phyloP scores from a whole-genome alignment of 2,797 vertebrate genomes.

The Sebastes alutus region DNA sequence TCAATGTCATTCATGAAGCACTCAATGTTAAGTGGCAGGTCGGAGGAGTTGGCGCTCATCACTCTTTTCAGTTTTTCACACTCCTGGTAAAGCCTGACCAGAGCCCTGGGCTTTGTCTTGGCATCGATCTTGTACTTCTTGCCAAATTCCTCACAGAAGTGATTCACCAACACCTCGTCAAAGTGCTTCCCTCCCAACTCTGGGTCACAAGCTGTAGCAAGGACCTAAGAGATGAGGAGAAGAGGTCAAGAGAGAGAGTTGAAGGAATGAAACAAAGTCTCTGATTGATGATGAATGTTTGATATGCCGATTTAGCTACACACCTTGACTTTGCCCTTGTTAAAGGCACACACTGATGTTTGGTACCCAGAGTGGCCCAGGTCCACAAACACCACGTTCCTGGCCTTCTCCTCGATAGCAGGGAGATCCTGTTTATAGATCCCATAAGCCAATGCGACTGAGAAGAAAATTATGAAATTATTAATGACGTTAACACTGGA shows the following conservation, averaged over 20 bases:
- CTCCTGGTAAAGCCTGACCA: slow-evolving; percentile 95
- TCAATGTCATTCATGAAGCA: slow-evolving; percentile 99
- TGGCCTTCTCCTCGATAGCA: slow-evolving; percentile 93
- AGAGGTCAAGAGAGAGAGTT: not conserved
- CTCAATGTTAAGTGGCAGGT: slow-evolving; percentile 96
- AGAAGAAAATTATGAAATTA: not conserved
- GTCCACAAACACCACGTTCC: slow-evolving; percentile 98
- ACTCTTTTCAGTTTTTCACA: slow-evolving; percentile 97
- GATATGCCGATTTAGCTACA: not conserved
- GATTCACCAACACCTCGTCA: slow-evolving; percentile 90
- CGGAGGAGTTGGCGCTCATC: slow-evolving; percentile 98
- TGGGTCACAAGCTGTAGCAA: slow-evolving; percentile 92
- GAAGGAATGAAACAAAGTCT: not conserved
- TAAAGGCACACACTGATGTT: slow-evolving; percentile 97
- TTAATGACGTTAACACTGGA: not conserved
- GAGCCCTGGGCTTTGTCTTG: slow-evolving; percentile 92
- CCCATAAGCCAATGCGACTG: slow-evolving; percentile 96
- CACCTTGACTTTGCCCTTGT: slow-evolving; percentile 98
- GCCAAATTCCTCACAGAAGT: slow-evolving; percentile 94
- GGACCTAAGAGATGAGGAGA: slow-evolving; percentile 82
- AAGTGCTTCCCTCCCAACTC: slow-evolving; percentile 95
- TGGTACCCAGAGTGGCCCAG: slow-evolving; percentile 96
- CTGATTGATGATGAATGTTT: not conserved
- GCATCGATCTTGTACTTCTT: slow-evolving; percentile 98
- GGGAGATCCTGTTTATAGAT: slow-evolving; percentile 99